Evolutionary conservation across 2,113 vertebrate species (phyloP).

Genomic region (Clarias gariepinus): DNA sequence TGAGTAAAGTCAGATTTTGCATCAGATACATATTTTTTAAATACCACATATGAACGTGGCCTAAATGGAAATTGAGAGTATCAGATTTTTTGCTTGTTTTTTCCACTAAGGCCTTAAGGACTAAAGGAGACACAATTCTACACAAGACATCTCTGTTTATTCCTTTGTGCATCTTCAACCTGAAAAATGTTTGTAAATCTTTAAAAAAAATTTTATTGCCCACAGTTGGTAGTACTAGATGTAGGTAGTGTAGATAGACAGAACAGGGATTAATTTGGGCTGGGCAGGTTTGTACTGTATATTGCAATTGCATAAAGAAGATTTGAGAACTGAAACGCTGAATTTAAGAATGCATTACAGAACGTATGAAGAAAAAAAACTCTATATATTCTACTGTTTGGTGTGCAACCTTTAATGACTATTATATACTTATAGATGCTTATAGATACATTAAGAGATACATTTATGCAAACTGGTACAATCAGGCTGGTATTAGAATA

Average conservation of each 20-base stretch:
- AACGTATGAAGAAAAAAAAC: neutral
- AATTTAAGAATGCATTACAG: slow-evolving; percentile 5
- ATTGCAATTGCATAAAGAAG: slow-evolving; percentile 29
- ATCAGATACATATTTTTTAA: neutral
- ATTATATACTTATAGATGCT: no score
- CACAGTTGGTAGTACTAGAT: slow-evolving; percentile 23
- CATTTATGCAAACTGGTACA: neutral
- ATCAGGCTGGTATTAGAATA: slow-evolving; percentile 8
- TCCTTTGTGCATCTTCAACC: neutral
- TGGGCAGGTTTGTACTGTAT: slow-evolving; percentile 38
- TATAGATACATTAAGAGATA: neutral
- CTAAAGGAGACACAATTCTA: neutral
- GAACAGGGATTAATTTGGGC: neutral
- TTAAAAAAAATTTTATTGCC: slow-evolving; percentile 18
- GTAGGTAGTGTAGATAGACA: no score
- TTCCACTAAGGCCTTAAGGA: neutral
- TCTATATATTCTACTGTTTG: neutral
- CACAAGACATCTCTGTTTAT: neutral
- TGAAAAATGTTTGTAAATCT: neutral
- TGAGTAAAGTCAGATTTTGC: neutral
- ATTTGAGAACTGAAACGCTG: slow-evolving; percentile 34
- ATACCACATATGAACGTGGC: neutral
- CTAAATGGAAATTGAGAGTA: neutral
- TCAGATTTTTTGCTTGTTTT: neutral
- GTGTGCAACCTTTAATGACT: neutral